Evolutionary conservation across 92 coral and sea anemone species (phyloP).

Genomic region (Bergia sp.): DNA sequence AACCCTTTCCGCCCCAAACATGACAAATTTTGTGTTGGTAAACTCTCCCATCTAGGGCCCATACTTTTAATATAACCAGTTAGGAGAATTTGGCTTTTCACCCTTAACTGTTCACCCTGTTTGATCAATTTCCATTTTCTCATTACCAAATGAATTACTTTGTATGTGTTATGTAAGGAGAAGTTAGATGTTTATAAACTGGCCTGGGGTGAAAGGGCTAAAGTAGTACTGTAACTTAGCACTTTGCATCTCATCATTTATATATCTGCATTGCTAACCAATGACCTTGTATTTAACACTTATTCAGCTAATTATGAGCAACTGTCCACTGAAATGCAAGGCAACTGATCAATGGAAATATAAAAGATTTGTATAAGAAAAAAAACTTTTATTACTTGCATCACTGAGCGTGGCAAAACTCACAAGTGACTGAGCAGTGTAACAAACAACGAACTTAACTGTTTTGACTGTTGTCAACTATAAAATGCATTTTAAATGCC

Average conservation of each 20-base stretch:
- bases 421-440: not conserved
- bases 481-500: not conserved
- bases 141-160: no score
- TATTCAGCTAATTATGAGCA: not conserved
- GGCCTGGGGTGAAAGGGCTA: not conserved
- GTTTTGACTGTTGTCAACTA: not conserved
- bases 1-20: no score
- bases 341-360: not conserved
- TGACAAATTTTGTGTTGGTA: no score
- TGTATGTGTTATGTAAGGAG: no score
- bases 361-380: not conserved
- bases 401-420: not conserved
- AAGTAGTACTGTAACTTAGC: not conserved
- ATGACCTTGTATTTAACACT: not conserved
- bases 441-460: not conserved
- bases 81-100: no score
- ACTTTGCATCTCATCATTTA: not conserved
- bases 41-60: no score
- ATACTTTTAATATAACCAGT: not conserved
- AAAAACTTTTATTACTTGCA: not conserved
- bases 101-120: no score
- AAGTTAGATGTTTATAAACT: no score
- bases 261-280: not conserved
- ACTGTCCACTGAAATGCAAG: not conserved
- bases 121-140: no score